Conservation (phyloP, 2,797 vertebrate genomes). For the Urocyon cinereoargenteus region DNA sequence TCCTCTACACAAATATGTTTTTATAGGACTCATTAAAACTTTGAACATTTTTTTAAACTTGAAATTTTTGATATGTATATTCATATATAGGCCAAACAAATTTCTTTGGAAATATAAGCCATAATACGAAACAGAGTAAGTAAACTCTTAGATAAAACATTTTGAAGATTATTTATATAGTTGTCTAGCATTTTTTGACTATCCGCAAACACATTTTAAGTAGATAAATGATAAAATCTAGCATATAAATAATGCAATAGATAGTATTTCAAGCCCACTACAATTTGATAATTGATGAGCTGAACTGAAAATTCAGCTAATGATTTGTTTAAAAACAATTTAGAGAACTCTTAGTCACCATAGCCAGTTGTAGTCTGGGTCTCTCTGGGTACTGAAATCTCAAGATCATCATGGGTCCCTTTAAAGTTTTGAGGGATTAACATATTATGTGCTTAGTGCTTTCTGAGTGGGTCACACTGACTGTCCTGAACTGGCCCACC, state of each 20-base stretch:
- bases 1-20: neutral
- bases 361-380: neutral
- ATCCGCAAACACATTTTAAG: slow-evolving; percentile 32
- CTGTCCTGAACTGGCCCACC: neutral
- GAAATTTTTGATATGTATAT: neutral
- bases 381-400: neutral
- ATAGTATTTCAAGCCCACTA: neutral
- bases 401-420: neutral
- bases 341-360: neutral
- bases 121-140: neutral
- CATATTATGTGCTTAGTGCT: neutral
- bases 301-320: neutral
- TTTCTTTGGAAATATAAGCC: slow-evolving; percentile 26
- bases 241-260: neutral
- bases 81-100: neutral
- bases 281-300: neutral
- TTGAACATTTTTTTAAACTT: neutral
- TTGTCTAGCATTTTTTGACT: neutral
- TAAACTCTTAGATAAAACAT: neutral
- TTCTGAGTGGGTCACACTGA: neutral
- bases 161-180: neutral
- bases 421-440: neutral
- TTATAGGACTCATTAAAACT: neutral
- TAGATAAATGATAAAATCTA: neutral
- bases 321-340: slow-evolving; percentile 30